Conservation (phyloP, 2,888 invertebrate genomes). For the Brassicogethes aeneus region DNA sequence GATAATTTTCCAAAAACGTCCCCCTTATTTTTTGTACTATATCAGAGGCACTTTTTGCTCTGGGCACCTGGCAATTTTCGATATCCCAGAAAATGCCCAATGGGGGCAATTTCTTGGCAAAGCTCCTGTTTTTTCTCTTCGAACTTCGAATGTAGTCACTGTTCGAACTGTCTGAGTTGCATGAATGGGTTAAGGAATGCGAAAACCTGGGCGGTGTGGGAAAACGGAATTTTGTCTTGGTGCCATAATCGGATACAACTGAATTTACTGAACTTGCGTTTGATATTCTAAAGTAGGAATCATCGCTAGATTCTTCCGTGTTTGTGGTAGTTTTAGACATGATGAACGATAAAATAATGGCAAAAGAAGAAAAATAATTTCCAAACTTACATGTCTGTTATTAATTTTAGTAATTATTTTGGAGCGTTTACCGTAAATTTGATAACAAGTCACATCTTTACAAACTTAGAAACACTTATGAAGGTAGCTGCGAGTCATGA, state of each 20-base stretch:
- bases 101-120: constrained; percentile 44
- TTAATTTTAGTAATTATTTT: background rate
- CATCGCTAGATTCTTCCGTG: constrained; percentile 20
- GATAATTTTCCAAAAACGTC: constrained; percentile 62
- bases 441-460: background rate
- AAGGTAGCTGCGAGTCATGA: background rate
- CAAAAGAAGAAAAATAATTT: background rate
- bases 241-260: constrained; percentile 18
- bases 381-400: background rate
- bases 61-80: constrained; percentile 82
- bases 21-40: constrained; percentile 69
- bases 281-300: constrained; percentile 13
- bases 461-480: background rate
- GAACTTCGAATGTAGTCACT: constrained; percentile 16
- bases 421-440: background rate
- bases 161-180: constrained; percentile 30
- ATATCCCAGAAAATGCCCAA: constrained; percentile 92
- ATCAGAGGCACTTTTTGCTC: constrained; percentile 69
- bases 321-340: constrained; percentile 7
- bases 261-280: constrained; percentile 2
- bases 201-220: constrained; percentile 18
- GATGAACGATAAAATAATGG: background rate
- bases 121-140: constrained; percentile 14
- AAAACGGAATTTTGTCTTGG: constrained; percentile 22
- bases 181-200: constrained; percentile 17